These are phyloP conservation scores for Lithophane leautieri DNA, from an alignment of 2,888 invertebrate species.

Conservation along the genomic window DNA sequence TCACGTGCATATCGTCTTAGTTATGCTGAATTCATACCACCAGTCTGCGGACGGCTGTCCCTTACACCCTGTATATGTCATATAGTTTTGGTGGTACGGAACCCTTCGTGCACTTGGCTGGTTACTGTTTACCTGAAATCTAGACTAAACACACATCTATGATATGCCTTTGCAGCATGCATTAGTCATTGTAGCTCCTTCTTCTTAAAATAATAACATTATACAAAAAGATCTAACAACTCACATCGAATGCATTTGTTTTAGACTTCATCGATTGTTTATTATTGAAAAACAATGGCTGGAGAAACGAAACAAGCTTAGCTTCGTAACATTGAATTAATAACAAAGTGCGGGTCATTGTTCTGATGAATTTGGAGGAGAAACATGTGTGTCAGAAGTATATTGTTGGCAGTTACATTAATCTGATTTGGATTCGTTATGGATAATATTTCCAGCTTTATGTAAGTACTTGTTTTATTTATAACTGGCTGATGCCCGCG, in stretches of 20 bases:
- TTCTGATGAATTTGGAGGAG: slow-evolving; percentile 18
- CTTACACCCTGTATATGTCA: too few species aligned
- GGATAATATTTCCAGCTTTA: slow-evolving; percentile 32
- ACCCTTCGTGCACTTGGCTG: neutral
- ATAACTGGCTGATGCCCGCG: too few species aligned
- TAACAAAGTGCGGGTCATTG: slow-evolving; percentile 51
- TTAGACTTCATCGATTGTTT: slow-evolving; percentile 42
- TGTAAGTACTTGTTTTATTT: slow-evolving; percentile 34
- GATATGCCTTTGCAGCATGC: neutral
- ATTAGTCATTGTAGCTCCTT: neutral
- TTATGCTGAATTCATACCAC: too few species aligned
- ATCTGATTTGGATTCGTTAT: slow-evolving; percentile 36
- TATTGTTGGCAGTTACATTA: slow-evolving; percentile 5
- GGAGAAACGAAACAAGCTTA: slow-evolving; percentile 32
- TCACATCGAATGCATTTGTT: slow-evolving; percentile 26
- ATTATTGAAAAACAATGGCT: slow-evolving; percentile 47
- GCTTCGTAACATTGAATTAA: slow-evolving; percentile 30
- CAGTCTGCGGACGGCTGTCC: too few species aligned
- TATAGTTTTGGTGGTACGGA: neutral
- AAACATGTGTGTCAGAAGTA: slow-evolving; percentile 50
- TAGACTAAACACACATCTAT: neutral
- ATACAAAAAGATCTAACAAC: slow-evolving; percentile 6
- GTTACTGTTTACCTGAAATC: too few species aligned
- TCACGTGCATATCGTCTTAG: too few species aligned
- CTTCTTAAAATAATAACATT: slow-evolving; percentile 24